Evolutionary conservation across 2,888 invertebrate species (phyloP), one percentile per base, ranked within the genome.

Genomic region (Drosophila parthenogenetica): DNA sequence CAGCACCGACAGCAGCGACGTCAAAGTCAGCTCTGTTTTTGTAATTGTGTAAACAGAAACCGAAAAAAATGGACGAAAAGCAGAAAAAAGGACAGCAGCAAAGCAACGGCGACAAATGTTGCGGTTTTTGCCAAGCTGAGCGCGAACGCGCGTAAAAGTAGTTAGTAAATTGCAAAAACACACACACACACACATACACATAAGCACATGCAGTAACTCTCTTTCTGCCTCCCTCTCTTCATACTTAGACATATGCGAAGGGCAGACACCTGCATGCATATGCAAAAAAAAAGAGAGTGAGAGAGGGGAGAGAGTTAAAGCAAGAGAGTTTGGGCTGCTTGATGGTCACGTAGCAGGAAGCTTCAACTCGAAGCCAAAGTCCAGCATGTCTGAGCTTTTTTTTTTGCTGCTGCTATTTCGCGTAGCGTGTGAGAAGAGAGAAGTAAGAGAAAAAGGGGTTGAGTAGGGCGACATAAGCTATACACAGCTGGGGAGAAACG

Each of bases 131-230:
- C 25, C 64, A 67, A 74, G 79, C 60, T 66, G 25, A 78, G 65
- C 65, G 74, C 69, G 63, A 75, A 66, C 70, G 83, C 86, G 80
- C 69, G 84, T 80, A 83, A 86, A 82, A 86, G 84, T 69, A 82
- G 87, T 86, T 82, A 82, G 87, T 83, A 83, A 82, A 82, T 82
- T 82, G 84, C 84, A 69, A 69, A 58, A 32, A 63, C 11, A 46
- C 37, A 67, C 2, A 40, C 3, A 22, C 50, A 63, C 11, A 46
- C 37, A 67, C 2, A 40, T 4, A 22, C 50, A 66, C 39, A 40
- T 61, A 70, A 62, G 55, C 49, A 54, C 51, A 25, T 29, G 25
- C 29, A 29, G 29, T 29, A 29, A 14, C 22, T 7, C 22, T 4
- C 22, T 35, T 14, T 50, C 11, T 19, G 5, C 4, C 45, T 42